Evolutionary conservation across 64 coral and sea anemone genomes (phyloP), one percentile per base, ranked within the genome.

Genomic region (Montipora foliosa): DNA sequence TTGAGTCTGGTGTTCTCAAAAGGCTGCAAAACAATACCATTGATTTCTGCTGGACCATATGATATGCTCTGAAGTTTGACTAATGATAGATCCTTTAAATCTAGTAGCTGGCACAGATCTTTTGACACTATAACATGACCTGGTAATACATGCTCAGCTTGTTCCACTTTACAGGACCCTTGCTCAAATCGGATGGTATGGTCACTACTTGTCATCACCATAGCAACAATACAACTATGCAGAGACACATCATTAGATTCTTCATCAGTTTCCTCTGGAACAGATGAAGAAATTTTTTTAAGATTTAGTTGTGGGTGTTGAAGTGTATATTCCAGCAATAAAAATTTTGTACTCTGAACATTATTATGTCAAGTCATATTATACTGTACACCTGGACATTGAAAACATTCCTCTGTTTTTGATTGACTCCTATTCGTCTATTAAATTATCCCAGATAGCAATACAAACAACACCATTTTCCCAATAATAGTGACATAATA

Each of bases 21-120:
- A 19, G 93, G 92, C 67, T 97, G 95, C 74, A 97, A 25, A 44
- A 97, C 88, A 57, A 97, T 82, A 5, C 95, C 95, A 76, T 97
- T 89, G 47, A 94, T 37, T 4, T 83, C 89, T 45, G 92, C 62
- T 79, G 95, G 92, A 16, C 49, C 72, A 57, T 71, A 81, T 17
- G 52, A 52, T 45, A 80, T 61, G 73, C 89, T 76, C 64, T 79
- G 77, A 75, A 97, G 20, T 91, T 60, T 82, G 44, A 91, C 91
- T 46, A 78, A 52, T 37, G 92, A 97, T 48, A 94, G 49, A 29
- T 84, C 75, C 10, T 37, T 79, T 76, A 84, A 47, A 68, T 57
- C 89, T 69, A 94, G 88, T 59, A 91, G 76, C 20, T 91, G 72
- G n/a, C 73, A 79, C 4, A 97, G 74, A 5, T 84, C 78, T 70